Evolutionary conservation across 1,140 invertebrate species (phyloP).

Genomic region (Drosophila jambulina): DNA sequence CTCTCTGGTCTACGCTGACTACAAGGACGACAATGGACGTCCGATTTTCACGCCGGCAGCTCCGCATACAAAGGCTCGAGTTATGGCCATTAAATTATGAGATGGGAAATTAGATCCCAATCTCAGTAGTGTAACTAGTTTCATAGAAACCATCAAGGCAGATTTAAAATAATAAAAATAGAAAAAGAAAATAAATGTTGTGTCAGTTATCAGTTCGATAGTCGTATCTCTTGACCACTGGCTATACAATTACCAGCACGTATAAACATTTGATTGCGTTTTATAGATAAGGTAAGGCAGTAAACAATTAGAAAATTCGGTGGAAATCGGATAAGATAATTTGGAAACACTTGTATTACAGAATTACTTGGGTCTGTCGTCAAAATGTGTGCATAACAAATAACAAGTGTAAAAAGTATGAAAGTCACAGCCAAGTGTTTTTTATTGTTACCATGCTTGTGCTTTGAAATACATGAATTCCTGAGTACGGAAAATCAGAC

Average conservation of each 20-base stretch:
- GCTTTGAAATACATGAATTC: not conserved
- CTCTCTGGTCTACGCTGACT: not conserved
- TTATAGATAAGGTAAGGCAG: not conserved
- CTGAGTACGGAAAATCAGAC: not conserved
- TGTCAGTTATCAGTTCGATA: not conserved
- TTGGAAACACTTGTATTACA: not conserved
- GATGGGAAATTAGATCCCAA: not conserved
- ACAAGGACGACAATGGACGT: slow-evolving; percentile 1
- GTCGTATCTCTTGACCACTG: not conserved
- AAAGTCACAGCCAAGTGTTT: not conserved
- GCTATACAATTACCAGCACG: not conserved
- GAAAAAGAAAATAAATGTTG: not conserved
- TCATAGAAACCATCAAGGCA: not conserved
- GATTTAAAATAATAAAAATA: not conserved
- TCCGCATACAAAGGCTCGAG: slow-evolving; percentile 7
- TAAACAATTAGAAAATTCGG: not conserved
- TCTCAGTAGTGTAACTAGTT: not conserved
- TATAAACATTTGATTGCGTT: not conserved
- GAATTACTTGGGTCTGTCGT: too few species aligned
- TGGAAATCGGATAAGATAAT: not conserved
- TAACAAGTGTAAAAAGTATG: not conserved
- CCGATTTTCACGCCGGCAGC: slow-evolving; percentile 4
- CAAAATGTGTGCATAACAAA: not conserved
- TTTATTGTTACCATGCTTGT: not conserved
- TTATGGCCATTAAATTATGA: slow-evolving; percentile 10